Conservation (phyloP, 2,888 invertebrate genomes). For the Leucophenga montana region DNA sequence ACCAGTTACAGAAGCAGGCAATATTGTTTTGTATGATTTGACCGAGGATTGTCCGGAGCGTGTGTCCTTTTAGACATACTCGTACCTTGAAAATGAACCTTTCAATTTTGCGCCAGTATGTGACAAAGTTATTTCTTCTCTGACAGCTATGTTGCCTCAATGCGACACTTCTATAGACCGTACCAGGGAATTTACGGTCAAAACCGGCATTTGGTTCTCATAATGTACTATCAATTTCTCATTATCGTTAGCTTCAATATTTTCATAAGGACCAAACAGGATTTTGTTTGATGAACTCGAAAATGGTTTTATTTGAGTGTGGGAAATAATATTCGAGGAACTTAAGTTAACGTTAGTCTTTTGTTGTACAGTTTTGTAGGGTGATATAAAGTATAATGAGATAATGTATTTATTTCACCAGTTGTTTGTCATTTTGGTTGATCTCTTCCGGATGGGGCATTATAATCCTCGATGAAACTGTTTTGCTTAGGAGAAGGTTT, state of each 20-base stretch:
- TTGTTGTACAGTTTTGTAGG: slow-evolving; percentile 86
- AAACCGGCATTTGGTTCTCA: slow-evolving; percentile 96
- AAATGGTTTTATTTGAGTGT: slow-evolving; percentile 83
- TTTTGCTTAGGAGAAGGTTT: slow-evolving; percentile 63
- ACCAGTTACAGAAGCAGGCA: slow-evolving; percentile 92
- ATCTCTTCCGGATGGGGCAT: slow-evolving; percentile 91
- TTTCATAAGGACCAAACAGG: slow-evolving; percentile 90
- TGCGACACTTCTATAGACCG: slow-evolving; percentile 96
- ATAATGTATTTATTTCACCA: slow-evolving; percentile 91
- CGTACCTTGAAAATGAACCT: slow-evolving; percentile 96
- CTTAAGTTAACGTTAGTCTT: slow-evolving; percentile 86
- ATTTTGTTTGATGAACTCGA: slow-evolving; percentile 86
- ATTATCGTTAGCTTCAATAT: slow-evolving; percentile 77
- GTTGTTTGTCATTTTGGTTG: slow-evolving; percentile 93
- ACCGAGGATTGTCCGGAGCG: slow-evolving; percentile 91
- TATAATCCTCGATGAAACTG: slow-evolving; percentile 83
- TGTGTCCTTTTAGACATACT: slow-evolving; percentile 95
- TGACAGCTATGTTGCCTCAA: slow-evolving; percentile 99
- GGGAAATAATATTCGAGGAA: slow-evolving; percentile 86
- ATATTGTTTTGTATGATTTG: slow-evolving; percentile 89
- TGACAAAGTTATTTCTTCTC: slow-evolving; percentile 92
- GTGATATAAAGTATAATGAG: slow-evolving; percentile 87
- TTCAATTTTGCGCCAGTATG: slow-evolving; percentile 95
- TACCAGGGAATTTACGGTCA: slow-evolving; percentile 91
- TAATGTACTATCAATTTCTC: slow-evolving; percentile 88